Evolutionary conservation across 2,888 invertebrate genomes (phyloP).

Genomic region (Pyrochroa serraticornis): DNA sequence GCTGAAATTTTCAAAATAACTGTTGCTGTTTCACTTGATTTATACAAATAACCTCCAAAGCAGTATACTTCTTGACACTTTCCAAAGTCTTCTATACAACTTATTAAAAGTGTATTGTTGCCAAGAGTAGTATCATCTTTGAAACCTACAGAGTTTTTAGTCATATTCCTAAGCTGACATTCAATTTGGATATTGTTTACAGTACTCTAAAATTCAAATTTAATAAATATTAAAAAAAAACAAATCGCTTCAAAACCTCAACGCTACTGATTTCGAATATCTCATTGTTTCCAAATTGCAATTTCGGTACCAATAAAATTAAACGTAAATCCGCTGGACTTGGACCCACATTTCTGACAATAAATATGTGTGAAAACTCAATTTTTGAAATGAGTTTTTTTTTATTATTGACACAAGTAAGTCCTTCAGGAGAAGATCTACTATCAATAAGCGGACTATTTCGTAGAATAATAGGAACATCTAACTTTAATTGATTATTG

Average conservation of each 20-base stretch:
- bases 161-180: neutral
- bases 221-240: neutral
- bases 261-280: constrained; percentile 21
- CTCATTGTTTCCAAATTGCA: constrained; percentile 1
- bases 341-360: constrained; percentile 38
- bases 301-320: constrained; percentile 17
- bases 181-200: neutral
- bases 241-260: constrained; percentile 13
- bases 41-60: constrained; percentile 30
- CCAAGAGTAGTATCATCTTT: neutral
- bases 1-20: constrained; percentile 34
- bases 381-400: constrained; percentile 1
- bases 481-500: constrained; percentile 36
- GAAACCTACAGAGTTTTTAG: neutral
- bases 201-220: neutral
- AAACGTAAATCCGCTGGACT: constrained; percentile 33
- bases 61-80: constrained; percentile 36
- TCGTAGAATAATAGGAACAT: constrained; percentile 36
- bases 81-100: constrained; percentile 21
- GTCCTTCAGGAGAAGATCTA: neutral
- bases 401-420: neutral
- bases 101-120: constrained; percentile 3
- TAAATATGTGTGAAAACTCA: neutral
- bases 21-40: constrained; percentile 29
- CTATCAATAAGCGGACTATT: constrained; percentile 26